Percentiles rank a stretch among this genome's conserved stretches.
These are phyloP conservation scores for Luidia sarsii DNA, from an alignment of 53 echinoderm and acorn worm species.

Conservation along the genomic window DNA sequence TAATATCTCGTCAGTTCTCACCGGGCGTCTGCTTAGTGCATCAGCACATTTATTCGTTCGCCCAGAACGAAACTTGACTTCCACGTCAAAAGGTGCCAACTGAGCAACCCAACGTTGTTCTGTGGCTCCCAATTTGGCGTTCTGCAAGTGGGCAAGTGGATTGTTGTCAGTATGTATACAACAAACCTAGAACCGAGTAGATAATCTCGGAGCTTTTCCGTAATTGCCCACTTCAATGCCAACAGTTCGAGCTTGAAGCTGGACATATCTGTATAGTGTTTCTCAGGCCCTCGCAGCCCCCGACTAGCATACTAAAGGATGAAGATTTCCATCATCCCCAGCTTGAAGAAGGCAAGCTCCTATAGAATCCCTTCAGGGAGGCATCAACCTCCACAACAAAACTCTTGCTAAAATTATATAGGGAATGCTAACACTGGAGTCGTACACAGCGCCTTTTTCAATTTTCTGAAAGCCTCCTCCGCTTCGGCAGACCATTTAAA, in stretches of 20 bases:
- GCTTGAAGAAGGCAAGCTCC: conserved; percentile 67
- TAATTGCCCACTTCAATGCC: no score
- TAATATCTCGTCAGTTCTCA: no score
- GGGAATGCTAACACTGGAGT: conserved; percentile 50
- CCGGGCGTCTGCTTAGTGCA: neutral
- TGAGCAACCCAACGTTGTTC: conserved; percentile 65
- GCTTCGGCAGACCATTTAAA: neutral
- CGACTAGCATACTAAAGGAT: conserved; percentile 51
- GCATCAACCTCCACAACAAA: conserved; percentile 69
- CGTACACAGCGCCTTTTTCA: conserved; percentile 25
- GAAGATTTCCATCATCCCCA: conserved; percentile 13
- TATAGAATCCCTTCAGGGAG: conserved; percentile 45
- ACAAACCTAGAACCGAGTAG: neutral
- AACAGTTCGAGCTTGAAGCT: conserved; percentile 54
- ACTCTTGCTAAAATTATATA: conserved; percentile 6
- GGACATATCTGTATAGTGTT: conserved; percentile 12
- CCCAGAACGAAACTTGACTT: conserved; percentile 45
- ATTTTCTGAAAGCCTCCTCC: neutral
- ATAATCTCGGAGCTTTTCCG: conserved; percentile 16
- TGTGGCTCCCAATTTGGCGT: conserved; percentile 50
- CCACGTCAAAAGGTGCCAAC: conserved; percentile 45
- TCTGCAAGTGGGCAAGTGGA: conserved; percentile 12
- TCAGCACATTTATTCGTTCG: conserved; percentile 24
- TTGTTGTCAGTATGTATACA: conserved; percentile 33
- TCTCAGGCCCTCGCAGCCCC: conserved; percentile 21